phyloP scores from a whole-genome alignment of 2,113 vertebrate genomes.

The Odontophorus gujanensis region DNA sequence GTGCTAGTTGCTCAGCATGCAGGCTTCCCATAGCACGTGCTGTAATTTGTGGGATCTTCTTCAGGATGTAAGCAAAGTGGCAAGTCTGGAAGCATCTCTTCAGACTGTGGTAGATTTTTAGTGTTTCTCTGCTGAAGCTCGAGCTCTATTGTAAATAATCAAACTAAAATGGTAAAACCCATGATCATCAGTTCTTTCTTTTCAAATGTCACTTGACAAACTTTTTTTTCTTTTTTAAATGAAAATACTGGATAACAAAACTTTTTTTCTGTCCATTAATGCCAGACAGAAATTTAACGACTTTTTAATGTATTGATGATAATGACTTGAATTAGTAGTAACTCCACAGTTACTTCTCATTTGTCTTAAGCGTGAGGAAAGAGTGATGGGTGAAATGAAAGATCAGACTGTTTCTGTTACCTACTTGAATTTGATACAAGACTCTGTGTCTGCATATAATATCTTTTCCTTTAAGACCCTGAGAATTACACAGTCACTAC shows the following conservation, averaged over 20 bases:
- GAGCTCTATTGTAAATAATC: not conserved
- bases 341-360: not conserved
- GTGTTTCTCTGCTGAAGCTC: not conserved
- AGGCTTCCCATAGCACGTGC: not conserved
- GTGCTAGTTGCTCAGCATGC: no score
- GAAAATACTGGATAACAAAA: not conserved
- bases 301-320: not conserved
- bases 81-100: not conserved
- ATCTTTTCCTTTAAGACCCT: not conserved
- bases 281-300: not conserved
- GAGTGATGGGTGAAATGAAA: not conserved
- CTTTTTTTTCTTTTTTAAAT: no score
- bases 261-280: not conserved
- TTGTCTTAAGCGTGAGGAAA: not conserved
- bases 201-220: not conserved
- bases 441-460: not conserved
- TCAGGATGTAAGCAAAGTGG: not conserved
- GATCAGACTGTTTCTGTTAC: not conserved
- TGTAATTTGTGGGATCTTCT: not conserved
- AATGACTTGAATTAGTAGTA: not conserved
- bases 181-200: not conserved
- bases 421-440: not conserved
- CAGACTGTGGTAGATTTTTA: not conserved
- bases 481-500: not conserved
- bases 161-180: not conserved